phyloP scores from a whole-genome alignment of 2,888 invertebrate species.

The Drosophila robusta region DNA sequence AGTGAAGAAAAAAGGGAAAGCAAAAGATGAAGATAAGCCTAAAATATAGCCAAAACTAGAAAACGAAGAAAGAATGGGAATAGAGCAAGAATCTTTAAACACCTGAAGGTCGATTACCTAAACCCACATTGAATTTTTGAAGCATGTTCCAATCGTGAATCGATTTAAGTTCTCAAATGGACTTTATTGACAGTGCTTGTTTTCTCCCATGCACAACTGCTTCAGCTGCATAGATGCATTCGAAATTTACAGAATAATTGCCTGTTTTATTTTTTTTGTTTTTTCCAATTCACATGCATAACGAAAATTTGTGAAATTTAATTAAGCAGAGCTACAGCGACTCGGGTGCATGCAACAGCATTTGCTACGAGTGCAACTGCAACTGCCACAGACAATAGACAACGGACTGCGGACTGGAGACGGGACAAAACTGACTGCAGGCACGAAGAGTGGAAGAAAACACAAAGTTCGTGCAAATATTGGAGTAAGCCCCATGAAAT shows the following conservation, averaged over 20 bases:
- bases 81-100: no score
- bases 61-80: not conserved
- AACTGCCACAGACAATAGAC: conserved; percentile 19
- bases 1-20: no score
- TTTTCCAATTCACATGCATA: conserved; percentile 3
- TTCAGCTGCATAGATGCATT: conserved; percentile 2
- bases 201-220: not conserved
- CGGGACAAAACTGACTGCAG: conserved; percentile 1
- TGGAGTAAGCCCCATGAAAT: conserved; percentile 26
- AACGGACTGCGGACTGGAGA: not conserved
- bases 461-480: conserved; percentile 36
- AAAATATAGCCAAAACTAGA: no score
- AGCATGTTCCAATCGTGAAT: not conserved
- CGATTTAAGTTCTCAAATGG: not conserved
- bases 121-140: no score
- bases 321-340: conserved; percentile 10
- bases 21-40: no score
- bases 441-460: conserved; percentile 1
- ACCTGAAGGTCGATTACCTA: no score
- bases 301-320: conserved; percentile 30
- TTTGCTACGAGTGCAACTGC: conserved; percentile 18
- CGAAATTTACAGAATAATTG: conserved; percentile 16
- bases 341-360: conserved; percentile 6
- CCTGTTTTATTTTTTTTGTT: not conserved
- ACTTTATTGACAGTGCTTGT: not conserved